These are phyloP conservation scores for Cercocebus atys DNA, from an alignment of 2,113 vertebrate species.

Conservation along the genomic window DNA sequence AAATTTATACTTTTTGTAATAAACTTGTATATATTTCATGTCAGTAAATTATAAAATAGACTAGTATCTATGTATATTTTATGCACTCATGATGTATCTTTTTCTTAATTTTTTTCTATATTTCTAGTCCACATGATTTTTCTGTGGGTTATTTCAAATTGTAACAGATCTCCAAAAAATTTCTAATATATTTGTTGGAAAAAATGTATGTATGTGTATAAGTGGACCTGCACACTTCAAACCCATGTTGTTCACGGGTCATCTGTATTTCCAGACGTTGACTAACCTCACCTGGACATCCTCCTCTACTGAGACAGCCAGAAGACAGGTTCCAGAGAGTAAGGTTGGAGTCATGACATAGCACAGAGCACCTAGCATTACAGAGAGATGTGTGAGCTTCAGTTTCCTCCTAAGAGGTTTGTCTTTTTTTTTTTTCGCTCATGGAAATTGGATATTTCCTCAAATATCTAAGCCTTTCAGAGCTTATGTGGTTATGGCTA, in stretches of 20 bases:
- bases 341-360: no score
- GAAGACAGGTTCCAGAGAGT: background rate
- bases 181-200: background rate
- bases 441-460: background rate
- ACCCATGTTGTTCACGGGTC: background rate
- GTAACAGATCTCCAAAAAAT: background rate
- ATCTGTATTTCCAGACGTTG: background rate
- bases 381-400: background rate
- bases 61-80: background rate
- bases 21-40: background rate
- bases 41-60: background rate
- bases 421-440: background rate
- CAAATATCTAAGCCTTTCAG: background rate
- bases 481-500: slow-evolving; percentile 16
- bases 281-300: background rate
- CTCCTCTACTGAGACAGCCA: background rate
- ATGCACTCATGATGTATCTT: background rate
- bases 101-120: background rate
- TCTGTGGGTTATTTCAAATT: background rate
- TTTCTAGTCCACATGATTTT: background rate
- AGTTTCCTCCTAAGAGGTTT: background rate
- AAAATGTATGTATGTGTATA: background rate
- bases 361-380: background rate
- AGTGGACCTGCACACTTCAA: background rate
- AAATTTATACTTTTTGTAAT: background rate